Base-by-base conservation (phyloP, 2,888 invertebrate genomes). In the Biston stratarius region DNA sequence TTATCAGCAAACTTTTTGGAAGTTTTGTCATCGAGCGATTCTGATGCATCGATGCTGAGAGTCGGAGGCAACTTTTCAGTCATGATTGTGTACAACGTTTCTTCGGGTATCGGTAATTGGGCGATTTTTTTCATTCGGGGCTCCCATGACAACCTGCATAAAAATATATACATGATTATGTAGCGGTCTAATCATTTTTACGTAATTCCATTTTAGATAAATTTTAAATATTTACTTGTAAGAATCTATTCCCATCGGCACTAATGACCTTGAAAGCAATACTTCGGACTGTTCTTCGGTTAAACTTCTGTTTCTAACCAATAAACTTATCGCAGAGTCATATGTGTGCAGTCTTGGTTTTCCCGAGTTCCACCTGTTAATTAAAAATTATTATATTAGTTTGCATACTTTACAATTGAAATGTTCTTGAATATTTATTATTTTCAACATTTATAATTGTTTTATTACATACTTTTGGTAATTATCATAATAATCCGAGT, bases 201-300 rank as follows among this genome's bases (percentile, higher is more conserved):
- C n/a, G n/a, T n/a, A n/a, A n/a, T n/a, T n/a, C n/a, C n/a, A n/a
- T 24, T 24, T 24, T 24, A 45, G 15, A 45, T 45, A 45, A 5
- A 7, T 33, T 24, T 12, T 0, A 55, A 11, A 42, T 24, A 70
- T 74, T 75, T 75, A 90, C 91, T 79, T 86, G 73, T 90, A 95
- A 67, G 87, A 83, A 14, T 91, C 91, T 61, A 92, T 79, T 0
- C 78, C 89, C 15, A 85, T 81, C 40, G 90, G 86, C 24, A 90
- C 81, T 12, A 95, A 79, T 6, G 87, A 86, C 69, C 95, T 88
- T 10, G 89, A 83, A 15, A 95, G 80, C 3, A 95, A 76, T 0
- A 87, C 79, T 72, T 91, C 86, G 0, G 95, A 95, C 45, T 95
- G 94, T 58, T 91, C 90, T 57, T 83, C 78, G 3, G 86, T 86